A percentile compares a stretch with the other conserved stretches of the same genome.
These are phyloP conservation scores for Agrotis segetum DNA, from an alignment of 2,888 invertebrate species.

Conservation along the genomic window DNA sequence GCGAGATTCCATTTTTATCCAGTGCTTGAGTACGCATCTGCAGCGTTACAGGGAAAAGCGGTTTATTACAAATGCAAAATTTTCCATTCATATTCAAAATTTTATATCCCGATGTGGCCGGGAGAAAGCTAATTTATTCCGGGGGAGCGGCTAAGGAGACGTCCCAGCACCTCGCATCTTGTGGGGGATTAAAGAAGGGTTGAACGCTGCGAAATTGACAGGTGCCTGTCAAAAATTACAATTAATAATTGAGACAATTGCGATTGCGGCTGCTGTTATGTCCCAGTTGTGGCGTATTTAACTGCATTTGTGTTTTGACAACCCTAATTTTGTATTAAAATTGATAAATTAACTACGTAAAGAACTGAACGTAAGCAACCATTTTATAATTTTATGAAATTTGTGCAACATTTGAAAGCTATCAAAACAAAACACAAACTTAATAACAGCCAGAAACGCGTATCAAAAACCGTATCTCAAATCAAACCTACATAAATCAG, in stretches of 20 bases:
- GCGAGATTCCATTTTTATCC: constrained; percentile 86
- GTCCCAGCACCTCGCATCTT: constrained; percentile 86
- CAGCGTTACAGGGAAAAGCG: constrained; percentile 90
- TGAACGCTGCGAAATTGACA: constrained; percentile 89
- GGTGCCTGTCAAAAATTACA: constrained; percentile 91
- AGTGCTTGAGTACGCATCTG: constrained; percentile 87
- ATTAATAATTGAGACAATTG: constrained; percentile 89
- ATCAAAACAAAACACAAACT: background rate
- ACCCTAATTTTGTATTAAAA: constrained; percentile 30
- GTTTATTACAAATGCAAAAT: constrained; percentile 96
- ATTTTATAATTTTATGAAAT: background rate
- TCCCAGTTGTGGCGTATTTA: constrained; percentile 52
- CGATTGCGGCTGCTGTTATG: constrained; percentile 70
- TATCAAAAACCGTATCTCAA: constrained; percentile 8
- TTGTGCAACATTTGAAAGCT: no score
- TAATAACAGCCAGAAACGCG: background rate
- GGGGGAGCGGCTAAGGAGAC: constrained; percentile 88
- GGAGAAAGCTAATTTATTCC: constrained; percentile 95
- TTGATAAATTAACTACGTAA: background rate
- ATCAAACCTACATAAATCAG: constrained; percentile 48
- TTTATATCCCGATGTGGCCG: constrained; percentile 94
- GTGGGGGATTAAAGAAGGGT: constrained; percentile 90
- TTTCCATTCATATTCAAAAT: constrained; percentile 97
- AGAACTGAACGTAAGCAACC: background rate
- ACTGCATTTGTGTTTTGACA: constrained; percentile 48